These are phyloP conservation scores for Pyrocoelia pectoralis DNA, from an alignment of 2,888 invertebrate species.

Conservation along the genomic window DNA sequence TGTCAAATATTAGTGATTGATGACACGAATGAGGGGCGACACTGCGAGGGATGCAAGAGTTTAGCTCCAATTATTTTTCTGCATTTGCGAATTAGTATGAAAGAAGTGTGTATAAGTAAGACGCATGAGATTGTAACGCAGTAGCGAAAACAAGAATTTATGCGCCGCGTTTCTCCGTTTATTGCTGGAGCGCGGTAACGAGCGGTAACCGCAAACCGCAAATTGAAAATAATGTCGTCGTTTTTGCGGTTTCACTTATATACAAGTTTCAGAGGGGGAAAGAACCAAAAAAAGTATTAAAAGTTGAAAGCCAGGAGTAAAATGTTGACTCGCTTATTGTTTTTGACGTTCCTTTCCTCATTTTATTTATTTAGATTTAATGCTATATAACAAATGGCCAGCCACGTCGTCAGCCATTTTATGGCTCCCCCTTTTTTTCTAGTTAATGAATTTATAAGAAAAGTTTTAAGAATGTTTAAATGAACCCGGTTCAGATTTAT, in stretches of 20 bases:
- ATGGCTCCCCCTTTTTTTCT: background rate
- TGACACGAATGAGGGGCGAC: no score
- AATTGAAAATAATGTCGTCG: constrained; percentile 1
- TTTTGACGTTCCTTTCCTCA: background rate
- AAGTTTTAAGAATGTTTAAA: background rate
- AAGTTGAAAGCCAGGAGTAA: constrained; percentile 1
- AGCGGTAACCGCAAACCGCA: constrained; percentile 1
- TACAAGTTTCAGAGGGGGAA: background rate
- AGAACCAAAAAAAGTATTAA: background rate
- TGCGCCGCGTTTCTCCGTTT: background rate
- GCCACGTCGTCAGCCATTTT: background rate
- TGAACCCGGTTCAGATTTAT: background rate
- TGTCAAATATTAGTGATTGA: no score
- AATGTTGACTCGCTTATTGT: constrained; percentile 1
- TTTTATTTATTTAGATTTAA: constrained; percentile 1
- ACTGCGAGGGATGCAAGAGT: no score
- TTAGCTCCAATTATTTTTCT: background rate
- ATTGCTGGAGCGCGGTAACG: background rate
- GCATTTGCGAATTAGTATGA: background rate
- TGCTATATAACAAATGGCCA: background rate
- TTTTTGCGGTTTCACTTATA: constrained; percentile 1
- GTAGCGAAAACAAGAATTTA: background rate
- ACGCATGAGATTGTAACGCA: background rate
- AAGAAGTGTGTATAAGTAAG: constrained; percentile 1
- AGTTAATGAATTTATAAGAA: constrained; percentile 1